phyloP scores from a whole-genome alignment of 2,113 vertebrate species.

The Nymphicus hollandicus region DNA sequence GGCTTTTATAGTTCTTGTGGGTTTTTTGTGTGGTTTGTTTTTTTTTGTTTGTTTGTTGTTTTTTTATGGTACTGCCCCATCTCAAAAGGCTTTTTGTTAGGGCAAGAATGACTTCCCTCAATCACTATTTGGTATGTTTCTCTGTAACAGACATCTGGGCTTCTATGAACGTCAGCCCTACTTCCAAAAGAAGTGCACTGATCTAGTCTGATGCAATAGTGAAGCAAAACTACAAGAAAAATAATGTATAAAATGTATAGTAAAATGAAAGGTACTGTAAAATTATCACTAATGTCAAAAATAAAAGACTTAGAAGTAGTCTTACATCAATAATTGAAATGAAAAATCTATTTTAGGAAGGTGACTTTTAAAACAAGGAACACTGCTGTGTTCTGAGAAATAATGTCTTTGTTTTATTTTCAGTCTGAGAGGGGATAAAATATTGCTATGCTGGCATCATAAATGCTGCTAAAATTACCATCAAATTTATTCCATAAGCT shows the following conservation, averaged over 20 bases:
- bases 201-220: background rate
- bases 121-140: background rate
- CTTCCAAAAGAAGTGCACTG: background rate
- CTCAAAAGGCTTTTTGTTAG: background rate
- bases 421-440: background rate
- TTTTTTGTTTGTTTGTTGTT: background rate
- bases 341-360: background rate
- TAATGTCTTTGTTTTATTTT: background rate
- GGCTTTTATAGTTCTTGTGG: background rate
- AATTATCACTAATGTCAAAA: background rate
- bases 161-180: background rate
- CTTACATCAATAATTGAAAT: background rate
- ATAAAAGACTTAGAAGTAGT: background rate
- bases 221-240: background rate
- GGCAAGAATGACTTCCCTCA: background rate
- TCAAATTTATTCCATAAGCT: background rate
- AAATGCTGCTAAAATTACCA: background rate
- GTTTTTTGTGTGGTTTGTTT: background rate
- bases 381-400: background rate
- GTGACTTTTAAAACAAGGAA: background rate
- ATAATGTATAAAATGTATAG: background rate
- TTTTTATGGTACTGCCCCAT: background rate
- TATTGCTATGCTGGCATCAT: background rate
- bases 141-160: background rate
- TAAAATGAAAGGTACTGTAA: background rate